Evolutionary conservation across 2,113 vertebrate species (phyloP).

Genomic region (Peromyscus maniculatus): DNA sequence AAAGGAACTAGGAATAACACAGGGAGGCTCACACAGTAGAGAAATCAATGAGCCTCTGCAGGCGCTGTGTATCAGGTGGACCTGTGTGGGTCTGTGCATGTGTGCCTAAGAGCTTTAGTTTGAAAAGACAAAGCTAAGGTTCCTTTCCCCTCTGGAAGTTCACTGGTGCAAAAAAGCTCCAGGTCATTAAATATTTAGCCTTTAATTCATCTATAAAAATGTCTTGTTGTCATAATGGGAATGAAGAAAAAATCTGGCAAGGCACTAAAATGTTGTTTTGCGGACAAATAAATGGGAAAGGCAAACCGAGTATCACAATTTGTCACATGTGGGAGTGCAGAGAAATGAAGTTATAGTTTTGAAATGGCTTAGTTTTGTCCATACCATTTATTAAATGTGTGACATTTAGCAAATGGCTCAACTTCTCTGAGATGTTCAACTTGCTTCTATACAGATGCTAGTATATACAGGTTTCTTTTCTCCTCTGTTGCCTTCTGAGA

Average conservation of each 20-base stretch:
- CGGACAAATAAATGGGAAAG: neutral
- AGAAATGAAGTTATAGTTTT: slow-evolving; percentile 14
- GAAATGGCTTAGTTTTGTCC: slow-evolving; percentile 24
- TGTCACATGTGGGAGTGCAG: neutral
- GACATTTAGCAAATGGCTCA: slow-evolving; percentile 31
- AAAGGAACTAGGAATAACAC: slow-evolving; percentile 63
- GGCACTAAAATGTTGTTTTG: neutral
- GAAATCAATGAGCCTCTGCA: neutral
- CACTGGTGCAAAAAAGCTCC: neutral
- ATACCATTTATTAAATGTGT: neutral
- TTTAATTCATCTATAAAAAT: slow-evolving; percentile 12
- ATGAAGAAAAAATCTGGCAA: slow-evolving; percentile 6
- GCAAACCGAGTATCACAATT: neutral
- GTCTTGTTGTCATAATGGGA: neutral
- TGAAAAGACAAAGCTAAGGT: slow-evolving; percentile 34
- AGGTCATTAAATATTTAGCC: slow-evolving; percentile 34
- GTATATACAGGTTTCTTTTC: neutral
- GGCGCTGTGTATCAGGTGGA: neutral
- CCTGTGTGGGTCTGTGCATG: neutral
- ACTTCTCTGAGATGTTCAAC: slow-evolving; percentile 18
- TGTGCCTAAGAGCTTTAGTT: slow-evolving; percentile 2
- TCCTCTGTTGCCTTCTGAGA: neutral
- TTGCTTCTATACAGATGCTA: neutral
- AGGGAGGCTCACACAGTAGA: slow-evolving; percentile 31
- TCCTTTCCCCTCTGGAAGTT: slow-evolving; percentile 4